Conservation (phyloP, 2,888 invertebrate species). For the Zhuqinia jingwanae region DNA sequence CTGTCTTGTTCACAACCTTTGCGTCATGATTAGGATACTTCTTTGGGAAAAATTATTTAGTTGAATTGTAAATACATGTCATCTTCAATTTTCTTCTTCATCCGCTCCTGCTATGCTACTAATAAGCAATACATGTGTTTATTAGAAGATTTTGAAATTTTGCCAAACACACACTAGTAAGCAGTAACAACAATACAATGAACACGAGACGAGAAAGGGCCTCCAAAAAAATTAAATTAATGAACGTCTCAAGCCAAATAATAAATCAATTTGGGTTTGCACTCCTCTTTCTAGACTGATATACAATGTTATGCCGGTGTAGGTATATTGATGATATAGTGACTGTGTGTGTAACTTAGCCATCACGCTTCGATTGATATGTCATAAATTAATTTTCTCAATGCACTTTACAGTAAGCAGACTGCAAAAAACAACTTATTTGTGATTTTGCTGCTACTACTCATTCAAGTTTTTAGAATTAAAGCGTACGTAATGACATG, state of each 20-base stretch:
- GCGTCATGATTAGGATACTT: constrained; percentile 2
- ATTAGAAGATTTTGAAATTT: constrained; percentile 24
- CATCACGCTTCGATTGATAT: constrained; percentile 11
- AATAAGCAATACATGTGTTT: background rate
- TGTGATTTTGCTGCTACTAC: background rate
- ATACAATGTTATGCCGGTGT: constrained; percentile 17
- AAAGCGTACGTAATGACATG: background rate
- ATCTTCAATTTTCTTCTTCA: background rate
- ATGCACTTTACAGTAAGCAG: background rate
- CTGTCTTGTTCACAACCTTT: constrained; percentile 59
- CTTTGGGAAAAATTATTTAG: background rate
- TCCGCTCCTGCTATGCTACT: background rate
- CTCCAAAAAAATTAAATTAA: constrained; percentile 13
- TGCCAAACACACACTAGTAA: constrained; percentile 30
- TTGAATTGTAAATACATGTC: background rate
- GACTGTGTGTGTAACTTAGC: background rate
- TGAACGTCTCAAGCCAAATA: background rate
- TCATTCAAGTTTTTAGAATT: background rate
- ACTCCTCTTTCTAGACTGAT: background rate
- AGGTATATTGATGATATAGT: background rate
- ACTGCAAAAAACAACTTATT: background rate
- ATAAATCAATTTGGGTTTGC: constrained; percentile 50
- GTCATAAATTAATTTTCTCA: constrained; percentile 32
- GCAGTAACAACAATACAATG: background rate
- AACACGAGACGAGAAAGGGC: background rate